Conservation (phyloP, 64 coral and sea anemone species). For the Acropora tenuis region DNA sequence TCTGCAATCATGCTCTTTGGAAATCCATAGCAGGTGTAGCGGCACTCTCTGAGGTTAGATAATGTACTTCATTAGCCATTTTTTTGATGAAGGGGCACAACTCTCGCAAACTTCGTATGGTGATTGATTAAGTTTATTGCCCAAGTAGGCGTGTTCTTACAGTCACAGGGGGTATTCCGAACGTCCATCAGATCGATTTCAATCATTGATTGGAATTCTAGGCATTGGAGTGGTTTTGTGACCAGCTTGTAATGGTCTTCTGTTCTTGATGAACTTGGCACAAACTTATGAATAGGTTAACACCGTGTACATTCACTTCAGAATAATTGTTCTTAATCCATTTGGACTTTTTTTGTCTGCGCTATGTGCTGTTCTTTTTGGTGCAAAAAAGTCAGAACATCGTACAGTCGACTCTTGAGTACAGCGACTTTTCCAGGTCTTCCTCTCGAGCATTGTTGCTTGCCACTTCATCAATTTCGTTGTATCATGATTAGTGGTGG, state of each 20-base stretch:
- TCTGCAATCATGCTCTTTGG: conserved; percentile 24
- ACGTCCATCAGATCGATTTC: background rate
- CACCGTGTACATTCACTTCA: background rate
- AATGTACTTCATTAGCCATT: background rate
- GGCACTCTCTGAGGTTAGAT: background rate
- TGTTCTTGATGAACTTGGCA: conserved; percentile 23
- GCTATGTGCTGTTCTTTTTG: too few species aligned
- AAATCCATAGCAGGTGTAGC: conserved; percentile 8
- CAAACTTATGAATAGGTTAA: conserved; percentile 10
- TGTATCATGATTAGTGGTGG: too few species aligned
- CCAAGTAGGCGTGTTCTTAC: conserved; percentile 15
- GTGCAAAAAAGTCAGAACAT: too few species aligned
- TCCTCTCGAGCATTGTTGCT: too few species aligned
- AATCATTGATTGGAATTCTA: conserved; percentile 6
- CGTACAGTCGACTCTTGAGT: too few species aligned
- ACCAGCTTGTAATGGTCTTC: conserved; percentile 30
- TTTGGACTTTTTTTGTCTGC: too few species aligned
- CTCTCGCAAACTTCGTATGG: conserved; percentile 9
- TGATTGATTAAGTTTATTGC: conserved; percentile 35
- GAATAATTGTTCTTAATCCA: background rate
- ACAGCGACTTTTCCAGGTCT: too few species aligned
- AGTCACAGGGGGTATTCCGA: background rate
- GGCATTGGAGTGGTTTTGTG: conserved; percentile 5
- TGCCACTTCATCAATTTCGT: too few species aligned
- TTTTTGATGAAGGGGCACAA: conserved; percentile 2